phyloP scores from a whole-genome alignment of 2,888 invertebrate genomes.

The Plebejus anna region DNA sequence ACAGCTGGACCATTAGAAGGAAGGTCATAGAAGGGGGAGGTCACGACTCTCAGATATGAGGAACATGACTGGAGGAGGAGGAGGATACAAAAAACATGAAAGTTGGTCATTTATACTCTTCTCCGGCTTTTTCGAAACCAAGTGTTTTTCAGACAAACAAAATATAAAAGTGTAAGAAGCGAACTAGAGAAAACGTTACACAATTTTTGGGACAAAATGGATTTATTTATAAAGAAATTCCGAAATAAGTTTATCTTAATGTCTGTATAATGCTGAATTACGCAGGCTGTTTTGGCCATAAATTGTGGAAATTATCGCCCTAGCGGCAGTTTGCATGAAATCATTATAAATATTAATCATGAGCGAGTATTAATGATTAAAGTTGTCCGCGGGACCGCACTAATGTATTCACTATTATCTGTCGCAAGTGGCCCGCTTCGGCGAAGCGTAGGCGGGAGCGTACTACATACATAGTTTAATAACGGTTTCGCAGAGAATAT shows the following conservation, averaged over 20 bases:
- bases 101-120: too few species aligned
- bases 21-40: too few species aligned
- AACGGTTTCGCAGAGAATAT: not conserved
- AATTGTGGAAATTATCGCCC: conserved; percentile 50
- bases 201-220: not conserved
- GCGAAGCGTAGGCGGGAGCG: conserved; percentile 9
- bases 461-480: not conserved
- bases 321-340: conserved; percentile 55
- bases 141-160: not conserved
- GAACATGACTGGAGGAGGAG: too few species aligned
- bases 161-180: not conserved
- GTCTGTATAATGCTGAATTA: conserved; percentile 29
- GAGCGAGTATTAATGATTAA: conserved; percentile 43
- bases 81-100: too few species aligned
- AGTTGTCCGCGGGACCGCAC: conserved; percentile 37
- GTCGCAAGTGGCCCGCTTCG: not conserved
- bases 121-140: not conserved
- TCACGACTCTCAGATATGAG: too few species aligned
- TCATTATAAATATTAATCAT: conserved; percentile 62
- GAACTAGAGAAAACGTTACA: not conserved
- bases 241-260: conserved; percentile 19
- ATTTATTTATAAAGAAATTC: not conserved
- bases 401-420: conserved; percentile 39
- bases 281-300: conserved; percentile 40
- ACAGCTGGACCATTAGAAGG: too few species aligned